These are phyloP conservation scores for Cerastis leucographa DNA, from an alignment of 2,888 invertebrate genomes.

Conservation along the genomic window DNA sequence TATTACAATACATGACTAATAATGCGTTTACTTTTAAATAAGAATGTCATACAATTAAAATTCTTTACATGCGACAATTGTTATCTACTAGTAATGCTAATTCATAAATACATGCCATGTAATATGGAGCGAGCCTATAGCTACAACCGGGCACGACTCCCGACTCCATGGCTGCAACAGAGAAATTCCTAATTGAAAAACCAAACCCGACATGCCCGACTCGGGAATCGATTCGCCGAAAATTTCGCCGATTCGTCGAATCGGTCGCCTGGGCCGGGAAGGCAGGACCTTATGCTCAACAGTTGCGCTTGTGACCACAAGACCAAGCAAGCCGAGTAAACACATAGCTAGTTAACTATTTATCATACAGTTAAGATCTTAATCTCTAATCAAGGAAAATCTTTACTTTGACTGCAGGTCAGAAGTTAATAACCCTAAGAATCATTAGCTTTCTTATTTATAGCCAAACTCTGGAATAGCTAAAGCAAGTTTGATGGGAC, in stretches of 20 bases:
- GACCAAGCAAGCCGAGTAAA: not conserved
- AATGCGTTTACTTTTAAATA: constrained; percentile 14
- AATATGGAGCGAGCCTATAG: too few relatives aligned
- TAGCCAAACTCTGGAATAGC: not conserved
- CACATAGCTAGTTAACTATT: not conserved
- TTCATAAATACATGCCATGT: constrained; percentile 4
- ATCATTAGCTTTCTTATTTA: constrained; percentile 29
- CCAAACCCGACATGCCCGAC: too few relatives aligned
- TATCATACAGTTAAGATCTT: not conserved
- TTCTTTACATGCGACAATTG: constrained; percentile 17
- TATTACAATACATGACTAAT: constrained; percentile 3
- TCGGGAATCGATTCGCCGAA: too few relatives aligned
- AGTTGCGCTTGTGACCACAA: not conserved
- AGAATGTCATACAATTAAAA: constrained; percentile 18
- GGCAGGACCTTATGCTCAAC: too few relatives aligned
- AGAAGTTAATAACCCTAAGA: not conserved
- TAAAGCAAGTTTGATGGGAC: constrained; percentile 24
- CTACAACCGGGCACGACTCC: too few relatives aligned
- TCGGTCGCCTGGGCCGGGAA: too few relatives aligned
- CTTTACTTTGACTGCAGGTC: not conserved
- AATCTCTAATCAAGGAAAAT: constrained; percentile 10
- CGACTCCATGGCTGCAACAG: too few relatives aligned
- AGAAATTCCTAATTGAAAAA: too few relatives aligned
- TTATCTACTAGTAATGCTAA: constrained; percentile 7
- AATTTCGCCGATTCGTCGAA: too few relatives aligned